These are phyloP conservation scores for Cyprinodon variegatus DNA, from an alignment of 2,113 vertebrate species.

Conservation along the genomic window DNA sequence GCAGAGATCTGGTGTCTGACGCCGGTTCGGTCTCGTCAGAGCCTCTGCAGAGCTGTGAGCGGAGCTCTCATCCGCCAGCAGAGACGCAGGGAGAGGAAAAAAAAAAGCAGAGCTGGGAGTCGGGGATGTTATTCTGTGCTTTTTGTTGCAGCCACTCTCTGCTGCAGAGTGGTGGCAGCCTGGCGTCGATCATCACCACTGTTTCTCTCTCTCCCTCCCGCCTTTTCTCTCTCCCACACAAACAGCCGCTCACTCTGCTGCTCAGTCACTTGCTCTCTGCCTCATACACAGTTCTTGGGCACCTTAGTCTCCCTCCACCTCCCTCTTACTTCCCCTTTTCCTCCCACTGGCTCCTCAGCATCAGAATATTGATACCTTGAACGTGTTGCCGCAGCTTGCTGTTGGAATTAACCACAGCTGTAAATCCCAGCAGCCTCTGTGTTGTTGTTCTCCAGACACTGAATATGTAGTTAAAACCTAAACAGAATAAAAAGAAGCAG, in stretches of 20 bases:
- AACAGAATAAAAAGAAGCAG: conserved; percentile 31
- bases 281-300: conserved; percentile 68
- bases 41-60: conserved; percentile 87
- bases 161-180: conserved; percentile 96
- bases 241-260: conserved; percentile 57
- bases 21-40: conserved; percentile 81
- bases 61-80: conserved; percentile 90
- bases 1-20: conserved; percentile 86
- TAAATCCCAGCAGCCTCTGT: conserved; percentile 61
- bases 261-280: conserved; percentile 70
- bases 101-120: conserved; percentile 76
- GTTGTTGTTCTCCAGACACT: conserved; percentile 26
- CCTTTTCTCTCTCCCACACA: conserved; percentile 56
- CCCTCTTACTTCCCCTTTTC: conserved; percentile 56
- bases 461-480: conserved; percentile 21
- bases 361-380: conserved; percentile 81
- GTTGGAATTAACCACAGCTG: conserved; percentile 73
- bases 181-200: conserved; percentile 96
- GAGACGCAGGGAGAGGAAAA: conserved; percentile 85
- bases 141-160: conserved; percentile 96
- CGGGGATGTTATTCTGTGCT: conserved; percentile 86
- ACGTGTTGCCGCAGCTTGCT: conserved; percentile 75
- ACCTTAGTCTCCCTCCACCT: conserved; percentile 68
- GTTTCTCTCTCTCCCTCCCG: conserved; percentile 77
- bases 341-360: conserved; percentile 71